A percentile compares a stretch with the other conserved stretches of the same genome.
Evolutionary conservation across 1,140 invertebrate species (phyloP).

Genomic region (Pseudomyrmex gracilis): DNA sequence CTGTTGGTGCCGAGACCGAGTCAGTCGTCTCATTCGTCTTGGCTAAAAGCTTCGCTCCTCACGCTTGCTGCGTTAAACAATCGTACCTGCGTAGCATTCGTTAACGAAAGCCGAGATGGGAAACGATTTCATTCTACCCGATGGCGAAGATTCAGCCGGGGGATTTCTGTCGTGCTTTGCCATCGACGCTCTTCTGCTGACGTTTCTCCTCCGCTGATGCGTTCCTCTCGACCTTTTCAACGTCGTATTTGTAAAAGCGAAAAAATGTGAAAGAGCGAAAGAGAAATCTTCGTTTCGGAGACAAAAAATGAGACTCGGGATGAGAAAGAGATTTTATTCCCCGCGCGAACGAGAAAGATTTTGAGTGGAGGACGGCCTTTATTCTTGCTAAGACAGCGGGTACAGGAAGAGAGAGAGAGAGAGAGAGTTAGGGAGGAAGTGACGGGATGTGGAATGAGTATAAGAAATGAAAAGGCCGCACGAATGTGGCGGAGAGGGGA

Average conservation of each 20-base stretch:
- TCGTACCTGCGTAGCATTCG: conserved; percentile 78
- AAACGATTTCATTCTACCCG: conserved; percentile 22
- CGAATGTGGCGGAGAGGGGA: not conserved
- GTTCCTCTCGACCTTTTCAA: conserved; percentile 1
- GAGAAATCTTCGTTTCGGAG: not conserved
- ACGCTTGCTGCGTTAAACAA: conserved; percentile 78
- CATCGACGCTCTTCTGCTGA: conserved; percentile 48
- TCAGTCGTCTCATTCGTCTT: conserved; percentile 78
- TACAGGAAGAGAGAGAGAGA: conserved; percentile 39
- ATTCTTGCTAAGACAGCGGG: conserved; percentile 44
- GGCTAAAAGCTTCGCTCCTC: conserved; percentile 78
- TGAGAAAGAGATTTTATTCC: not conserved
- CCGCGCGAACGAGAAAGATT: conserved; percentile 4
- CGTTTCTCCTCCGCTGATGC: not conserved
- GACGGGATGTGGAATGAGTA: not conserved
- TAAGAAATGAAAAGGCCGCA: conserved; percentile 28
- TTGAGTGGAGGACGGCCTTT: conserved; percentile 43
- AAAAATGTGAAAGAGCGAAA: conserved; percentile 20
- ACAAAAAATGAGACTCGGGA: conserved; percentile 22
- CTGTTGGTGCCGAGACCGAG: conserved; percentile 74
- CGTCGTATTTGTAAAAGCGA: conserved; percentile 12
- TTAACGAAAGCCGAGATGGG: conserved; percentile 67
- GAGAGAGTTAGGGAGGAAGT: conserved; percentile 23
- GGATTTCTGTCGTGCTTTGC: conserved; percentile 23
- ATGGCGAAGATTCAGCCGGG: conserved; percentile 65